phyloP scores from a whole-genome alignment of 2,113 vertebrate genomes.

The Bos taurus region ARS-UCD2.0 NC_037337.1:17821001-17821500 shows the following conservation, averaged over 20 bases:
- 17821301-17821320: background rate
- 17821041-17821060: background rate
- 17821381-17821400: background rate
- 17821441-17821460: background rate
- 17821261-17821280: background rate
- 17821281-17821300: background rate
- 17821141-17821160: background rate
- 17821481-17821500: background rate
- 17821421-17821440: background rate
- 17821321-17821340: background rate
- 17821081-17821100: background rate
- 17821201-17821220: background rate
- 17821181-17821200: background rate
- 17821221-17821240: background rate
- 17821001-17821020: background rate
- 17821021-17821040: background rate
- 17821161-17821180: background rate
- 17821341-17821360: background rate
- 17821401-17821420: background rate
- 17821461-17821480: background rate
- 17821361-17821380: background rate
- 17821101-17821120: background rate
- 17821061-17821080: background rate
- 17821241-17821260: background rate
- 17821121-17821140: background rate